phyloP scores from a whole-genome alignment of 2,888 invertebrate genomes.

The Lamellibrachia satsuma region DNA sequence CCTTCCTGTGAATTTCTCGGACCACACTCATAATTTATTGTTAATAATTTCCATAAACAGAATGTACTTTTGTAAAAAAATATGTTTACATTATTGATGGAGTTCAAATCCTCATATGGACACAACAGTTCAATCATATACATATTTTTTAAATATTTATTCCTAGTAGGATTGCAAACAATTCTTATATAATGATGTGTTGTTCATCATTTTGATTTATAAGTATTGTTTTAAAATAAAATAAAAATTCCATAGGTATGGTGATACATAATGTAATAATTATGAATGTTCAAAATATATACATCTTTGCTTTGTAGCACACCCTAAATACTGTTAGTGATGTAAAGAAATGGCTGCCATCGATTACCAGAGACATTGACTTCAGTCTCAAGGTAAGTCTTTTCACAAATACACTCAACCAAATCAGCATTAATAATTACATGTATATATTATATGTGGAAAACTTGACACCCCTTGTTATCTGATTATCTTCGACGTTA shows the following conservation, averaged over 20 bases:
- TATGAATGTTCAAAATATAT: neutral
- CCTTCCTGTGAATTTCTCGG: too few relatives aligned
- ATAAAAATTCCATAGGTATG: neutral
- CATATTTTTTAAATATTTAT: too few relatives aligned
- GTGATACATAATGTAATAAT: neutral
- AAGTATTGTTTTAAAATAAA: neutral
- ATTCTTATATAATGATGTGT: too few relatives aligned
- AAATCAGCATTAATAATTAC: neutral
- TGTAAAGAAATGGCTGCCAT: neutral
- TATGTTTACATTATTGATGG: too few relatives aligned
- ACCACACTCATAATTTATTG: too few relatives aligned
- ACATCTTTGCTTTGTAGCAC: neutral
- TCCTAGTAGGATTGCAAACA: too few relatives aligned
- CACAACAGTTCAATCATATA: too few relatives aligned
- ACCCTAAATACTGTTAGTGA: neutral
- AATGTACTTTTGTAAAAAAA: too few relatives aligned
- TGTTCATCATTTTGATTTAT: neutral
- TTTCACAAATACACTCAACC: neutral
- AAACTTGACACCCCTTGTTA: too few relatives aligned
- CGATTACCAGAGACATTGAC: slow-evolving; percentile 5
- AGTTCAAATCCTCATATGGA: too few relatives aligned
- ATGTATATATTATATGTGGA: neutral
- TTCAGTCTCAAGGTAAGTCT: neutral
- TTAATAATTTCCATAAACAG: too few relatives aligned
- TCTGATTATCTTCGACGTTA: too few relatives aligned